Evolutionary conservation across 2,888 invertebrate genomes (phyloP).

Genomic region (Lottia scabra): DNA sequence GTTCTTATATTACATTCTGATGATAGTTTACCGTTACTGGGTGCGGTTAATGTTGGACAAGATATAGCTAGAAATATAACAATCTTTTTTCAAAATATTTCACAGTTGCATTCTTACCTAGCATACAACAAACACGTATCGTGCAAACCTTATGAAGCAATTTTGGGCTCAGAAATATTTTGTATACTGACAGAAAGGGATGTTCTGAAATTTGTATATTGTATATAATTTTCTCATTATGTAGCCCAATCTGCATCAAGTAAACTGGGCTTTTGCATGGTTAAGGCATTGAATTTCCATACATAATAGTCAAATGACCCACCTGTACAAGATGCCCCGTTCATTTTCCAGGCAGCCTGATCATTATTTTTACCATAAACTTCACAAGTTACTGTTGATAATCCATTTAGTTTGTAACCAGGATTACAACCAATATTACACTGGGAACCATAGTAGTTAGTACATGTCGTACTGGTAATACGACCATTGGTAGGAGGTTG

Average conservation of each 20-base stretch:
- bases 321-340: constrained; percentile 37
- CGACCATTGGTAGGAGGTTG: constrained; percentile 38
- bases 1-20: constrained; percentile 37
- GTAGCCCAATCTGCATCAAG: too few species aligned
- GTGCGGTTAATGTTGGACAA: constrained; percentile 33
- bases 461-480: constrained; percentile 37
- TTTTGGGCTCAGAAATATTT: too few species aligned
- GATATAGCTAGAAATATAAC: constrained; percentile 27
- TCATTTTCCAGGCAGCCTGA: constrained; percentile 32
- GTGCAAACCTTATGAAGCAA: too few species aligned
- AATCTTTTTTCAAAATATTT: background rate
- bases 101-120: too few species aligned
- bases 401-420: constrained; percentile 34
- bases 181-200: too few species aligned
- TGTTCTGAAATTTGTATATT: too few species aligned
- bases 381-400: constrained; percentile 34
- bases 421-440: constrained; percentile 42
- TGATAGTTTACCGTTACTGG: constrained; percentile 32
- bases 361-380: constrained; percentile 22
- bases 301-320: too few species aligned
- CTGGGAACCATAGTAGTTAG: constrained; percentile 38
- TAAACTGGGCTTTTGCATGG: too few species aligned
- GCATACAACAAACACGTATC: too few species aligned
- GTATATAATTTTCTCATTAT: too few species aligned
- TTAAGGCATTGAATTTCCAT: too few species aligned